phyloP scores from a whole-genome alignment of 37 sponge, comb jelly and placozoan species.

The Lycopodina hypogea region DNA sequence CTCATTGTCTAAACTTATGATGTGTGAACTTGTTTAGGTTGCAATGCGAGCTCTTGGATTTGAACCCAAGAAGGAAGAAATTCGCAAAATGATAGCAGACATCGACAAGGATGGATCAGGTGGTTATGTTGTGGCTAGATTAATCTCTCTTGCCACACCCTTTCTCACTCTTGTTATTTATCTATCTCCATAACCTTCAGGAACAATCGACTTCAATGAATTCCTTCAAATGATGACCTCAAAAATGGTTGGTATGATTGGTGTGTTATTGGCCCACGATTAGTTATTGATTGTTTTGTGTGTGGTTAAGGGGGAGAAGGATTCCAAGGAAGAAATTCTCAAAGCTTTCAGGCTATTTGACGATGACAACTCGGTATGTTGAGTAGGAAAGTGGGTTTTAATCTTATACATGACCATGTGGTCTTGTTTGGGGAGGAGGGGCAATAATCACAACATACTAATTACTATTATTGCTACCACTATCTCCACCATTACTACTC shows the following conservation, averaged over 20 bases:
- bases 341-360: conserved; percentile 98
- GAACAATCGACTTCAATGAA: conserved; percentile 97
- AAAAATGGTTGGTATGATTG: conserved; percentile 83
- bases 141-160: background rate
- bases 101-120: conserved; percentile 94
- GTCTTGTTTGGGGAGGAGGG: too few relatives aligned
- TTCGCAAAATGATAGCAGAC: conserved; percentile 92
- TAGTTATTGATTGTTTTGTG: too few relatives aligned
- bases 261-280: too few relatives aligned
- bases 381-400: too few relatives aligned
- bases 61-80: conserved; percentile 99
- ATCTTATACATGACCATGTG: background rate
- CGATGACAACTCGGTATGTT: conserved; percentile 93
- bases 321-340: conserved; percentile 95
- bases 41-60: conserved; percentile 96
- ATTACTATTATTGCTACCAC: too few relatives aligned
- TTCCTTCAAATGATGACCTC: conserved; percentile 97
- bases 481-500: too few relatives aligned
- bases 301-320: conserved; percentile 87
- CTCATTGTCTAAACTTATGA: too few relatives aligned
- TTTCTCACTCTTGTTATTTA: background rate
- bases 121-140: too few relatives aligned
- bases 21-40: conserved; percentile 78
- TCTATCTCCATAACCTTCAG: conserved; percentile 31
- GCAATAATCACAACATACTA: too few relatives aligned